Evolutionary conservation across 2,888 invertebrate species (phyloP), one percentile per base, ranked within the genome.

Genomic region (Caenorhabditis doughertyi): DNA sequence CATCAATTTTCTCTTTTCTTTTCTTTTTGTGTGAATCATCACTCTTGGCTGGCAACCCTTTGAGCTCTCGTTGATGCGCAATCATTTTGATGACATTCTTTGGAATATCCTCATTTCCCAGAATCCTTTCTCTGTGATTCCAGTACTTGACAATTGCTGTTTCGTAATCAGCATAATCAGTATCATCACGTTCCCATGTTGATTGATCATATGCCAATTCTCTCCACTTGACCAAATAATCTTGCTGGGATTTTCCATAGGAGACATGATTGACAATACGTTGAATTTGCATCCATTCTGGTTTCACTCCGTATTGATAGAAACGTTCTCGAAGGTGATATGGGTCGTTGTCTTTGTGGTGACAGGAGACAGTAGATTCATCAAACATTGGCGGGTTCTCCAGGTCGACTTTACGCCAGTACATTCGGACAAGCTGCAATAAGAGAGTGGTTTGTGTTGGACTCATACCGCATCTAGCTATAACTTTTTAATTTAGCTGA

Each of bases 371-470:
- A 68, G 87, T 88, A 8, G 90, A 89, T 39, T 93, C 93, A 83
- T 98, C 97, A 91, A 98, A 97, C 11, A 98, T 93, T 89, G 99
- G 99, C 0, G 99, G 98, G 92, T 97, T 98, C 89, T 98, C 98
- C 94, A 96, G 96, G 91, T 99, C 99, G 87, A 95, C 96, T 92
- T 98, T 98, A 47, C 97, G 95, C 92, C 95, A 95, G 93, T 97
- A 99, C 92, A 95, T 95, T 51, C 97, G 94, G 92, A 96, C 95
- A 95, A 97, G 95, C 49, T 96, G 94, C 0, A 97, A n/a, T n/a
- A n/a, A n/a, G n/a, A n/a, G n/a, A n/a, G n/a, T n/a, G n/a, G n/a
- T n/a, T n/a, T n/a, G n/a, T n/a, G n/a, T n/a, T n/a, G n/a, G n/a
- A n/a, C n/a, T n/a, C n/a, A n/a, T n/a, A n/a, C n/a, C n/a, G n/a